Conservation (phyloP, 2,888 invertebrate genomes). For the Alcis repandata region DNA sequence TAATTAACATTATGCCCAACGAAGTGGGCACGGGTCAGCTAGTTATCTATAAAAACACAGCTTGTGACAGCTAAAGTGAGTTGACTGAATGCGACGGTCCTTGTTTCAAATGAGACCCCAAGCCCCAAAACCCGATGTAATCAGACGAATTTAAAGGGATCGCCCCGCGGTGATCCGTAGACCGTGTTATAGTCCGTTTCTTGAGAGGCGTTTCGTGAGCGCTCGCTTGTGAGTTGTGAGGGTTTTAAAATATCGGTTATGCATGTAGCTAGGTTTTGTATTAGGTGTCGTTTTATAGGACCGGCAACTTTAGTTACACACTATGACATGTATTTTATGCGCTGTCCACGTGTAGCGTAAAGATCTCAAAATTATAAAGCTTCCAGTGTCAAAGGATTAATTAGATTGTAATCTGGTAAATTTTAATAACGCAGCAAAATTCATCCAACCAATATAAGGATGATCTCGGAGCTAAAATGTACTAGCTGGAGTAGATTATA, state of each 20-base stretch:
- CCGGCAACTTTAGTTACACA: neutral
- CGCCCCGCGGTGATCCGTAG: neutral
- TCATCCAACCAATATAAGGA: too few relatives aligned
- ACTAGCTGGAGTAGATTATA: too few relatives aligned
- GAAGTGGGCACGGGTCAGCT: too few relatives aligned
- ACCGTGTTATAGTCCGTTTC: neutral
- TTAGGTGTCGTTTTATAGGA: neutral
- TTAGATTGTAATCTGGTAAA: too few relatives aligned
- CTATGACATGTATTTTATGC: neutral
- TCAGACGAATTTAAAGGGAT: constrained; percentile 6
- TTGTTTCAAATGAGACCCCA: constrained; percentile 5
- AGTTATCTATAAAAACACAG: too few relatives aligned
- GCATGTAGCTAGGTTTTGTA: neutral
- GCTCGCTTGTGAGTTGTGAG: neutral
- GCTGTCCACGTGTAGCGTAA: neutral
- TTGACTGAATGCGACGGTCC: neutral
- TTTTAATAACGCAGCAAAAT: neutral
- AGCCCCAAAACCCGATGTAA: constrained; percentile 13
- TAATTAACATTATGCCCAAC: too few relatives aligned
- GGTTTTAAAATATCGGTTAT: neutral
- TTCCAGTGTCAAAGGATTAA: neutral
- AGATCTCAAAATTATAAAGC: neutral
- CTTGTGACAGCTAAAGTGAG: too few relatives aligned
- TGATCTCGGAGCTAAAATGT: too few relatives aligned
- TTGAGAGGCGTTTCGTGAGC: constrained; percentile 4